Conservation (phyloP, 2,888 invertebrate species). For the Synanthedon vespiformis region DNA sequence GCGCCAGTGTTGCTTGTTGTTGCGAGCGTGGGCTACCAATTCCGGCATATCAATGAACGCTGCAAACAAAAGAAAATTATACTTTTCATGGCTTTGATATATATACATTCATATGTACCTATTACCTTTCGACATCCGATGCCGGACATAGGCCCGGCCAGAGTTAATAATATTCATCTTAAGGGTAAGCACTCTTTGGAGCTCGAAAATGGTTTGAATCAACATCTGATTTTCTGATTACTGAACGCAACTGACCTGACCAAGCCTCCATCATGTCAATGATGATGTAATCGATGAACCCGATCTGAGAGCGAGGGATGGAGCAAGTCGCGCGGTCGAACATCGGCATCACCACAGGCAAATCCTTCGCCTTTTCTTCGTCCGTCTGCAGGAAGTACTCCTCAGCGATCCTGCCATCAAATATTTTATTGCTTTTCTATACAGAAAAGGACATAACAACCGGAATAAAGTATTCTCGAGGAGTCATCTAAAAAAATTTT, state of each 20-base stretch:
- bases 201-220: no score
- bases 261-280: slow-evolving; percentile 98
- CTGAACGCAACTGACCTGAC: slow-evolving; percentile 76
- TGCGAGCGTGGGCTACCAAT: slow-evolving; percentile 83
- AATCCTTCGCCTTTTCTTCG: slow-evolving; percentile 87
- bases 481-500: no score
- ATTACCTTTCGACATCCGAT: no score
- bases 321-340: slow-evolving; percentile 96
- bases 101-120: no score
- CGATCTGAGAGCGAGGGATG: slow-evolving; percentile 97
- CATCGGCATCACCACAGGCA: slow-evolving; percentile 98
- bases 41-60: slow-evolving; percentile 95
- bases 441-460: no score
- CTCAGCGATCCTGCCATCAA: slow-evolving; percentile 84
- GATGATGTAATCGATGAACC: slow-evolving; percentile 97
- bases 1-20: slow-evolving; percentile 93
- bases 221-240: no score
- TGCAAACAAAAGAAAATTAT: slow-evolving; percentile 30
- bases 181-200: no score
- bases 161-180: no score
- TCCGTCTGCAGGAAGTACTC: slow-evolving; percentile 99
- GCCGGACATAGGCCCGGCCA: no score
- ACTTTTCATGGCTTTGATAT: no score
- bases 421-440: neutral
- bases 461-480: no score